Conservation (phyloP, 2,113 vertebrate species). For the Ascaphus truei region DNA sequence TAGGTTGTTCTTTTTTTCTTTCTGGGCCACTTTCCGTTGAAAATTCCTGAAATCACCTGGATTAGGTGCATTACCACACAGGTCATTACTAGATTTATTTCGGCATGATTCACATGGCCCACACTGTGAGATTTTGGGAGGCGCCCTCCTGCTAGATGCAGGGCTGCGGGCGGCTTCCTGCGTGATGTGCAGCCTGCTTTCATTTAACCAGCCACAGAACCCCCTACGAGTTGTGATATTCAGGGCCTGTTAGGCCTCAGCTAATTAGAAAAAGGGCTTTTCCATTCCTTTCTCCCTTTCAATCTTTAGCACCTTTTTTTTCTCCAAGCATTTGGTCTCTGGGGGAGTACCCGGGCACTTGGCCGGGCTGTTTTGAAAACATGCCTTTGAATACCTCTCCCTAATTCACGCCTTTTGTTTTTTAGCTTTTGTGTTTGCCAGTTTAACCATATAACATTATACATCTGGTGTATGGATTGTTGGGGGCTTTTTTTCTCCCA, state of each 20-base stretch:
- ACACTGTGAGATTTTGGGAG: neutral
- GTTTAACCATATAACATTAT: constrained; percentile 99
- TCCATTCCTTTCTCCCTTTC: constrained; percentile 58
- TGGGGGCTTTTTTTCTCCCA: constrained; percentile 83
- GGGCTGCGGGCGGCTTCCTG: neutral
- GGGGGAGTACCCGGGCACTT: constrained; percentile 85
- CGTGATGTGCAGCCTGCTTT: constrained; percentile 25
- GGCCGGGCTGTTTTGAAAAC: constrained; percentile 98
- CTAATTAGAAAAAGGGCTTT: constrained; percentile 89
- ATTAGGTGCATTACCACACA: too few relatives aligned
- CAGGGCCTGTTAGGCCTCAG: constrained; percentile 81
- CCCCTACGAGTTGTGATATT: constrained; percentile 61
- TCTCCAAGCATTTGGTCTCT: constrained; percentile 85
- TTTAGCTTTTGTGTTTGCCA: constrained; percentile 95
- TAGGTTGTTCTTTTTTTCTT: too few relatives aligned
- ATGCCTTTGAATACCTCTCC: constrained; percentile 93
- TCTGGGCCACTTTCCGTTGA: too few relatives aligned
- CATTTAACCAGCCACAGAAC: constrained; percentile 40
- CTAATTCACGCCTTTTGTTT: constrained; percentile 98
- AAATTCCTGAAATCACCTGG: too few relatives aligned
- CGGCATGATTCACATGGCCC: too few relatives aligned
- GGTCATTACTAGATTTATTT: too few relatives aligned
- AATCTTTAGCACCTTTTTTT: constrained; percentile 75
- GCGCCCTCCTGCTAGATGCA: neutral
- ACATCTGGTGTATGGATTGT: constrained; percentile 97